phyloP scores from a whole-genome alignment of 64 coral and sea anemone genomes.

The Stichodactyla helianthus region DNA sequence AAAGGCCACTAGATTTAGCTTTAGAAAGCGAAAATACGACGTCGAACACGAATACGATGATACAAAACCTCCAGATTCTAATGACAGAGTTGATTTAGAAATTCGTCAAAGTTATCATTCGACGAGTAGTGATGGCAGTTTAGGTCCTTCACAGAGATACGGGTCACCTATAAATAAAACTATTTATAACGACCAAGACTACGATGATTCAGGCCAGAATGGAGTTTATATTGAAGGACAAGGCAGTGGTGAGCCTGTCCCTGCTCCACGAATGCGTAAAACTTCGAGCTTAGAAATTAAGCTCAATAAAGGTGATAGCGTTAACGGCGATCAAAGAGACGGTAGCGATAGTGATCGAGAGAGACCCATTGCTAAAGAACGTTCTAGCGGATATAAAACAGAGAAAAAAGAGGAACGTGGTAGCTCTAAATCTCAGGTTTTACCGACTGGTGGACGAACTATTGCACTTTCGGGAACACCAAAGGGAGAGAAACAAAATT shows the following conservation, averaged over 20 bases:
- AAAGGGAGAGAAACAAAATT: constrained; percentile 32
- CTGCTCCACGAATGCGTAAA: constrained; percentile 24
- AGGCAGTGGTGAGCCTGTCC: constrained; percentile 5
- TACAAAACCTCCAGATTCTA: constrained; percentile 30
- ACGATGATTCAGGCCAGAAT: not conserved
- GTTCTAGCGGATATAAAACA: not conserved
- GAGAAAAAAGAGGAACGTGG: constrained; percentile 23
- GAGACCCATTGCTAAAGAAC: not conserved
- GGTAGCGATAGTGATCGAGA: constrained; percentile 12
- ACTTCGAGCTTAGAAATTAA: constrained; percentile 64
- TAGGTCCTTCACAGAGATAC: not conserved
- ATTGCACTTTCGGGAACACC: constrained; percentile 23
- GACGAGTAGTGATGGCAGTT: constrained; percentile 34
- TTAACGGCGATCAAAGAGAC: not conserved
- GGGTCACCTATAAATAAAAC: constrained; percentile 1
- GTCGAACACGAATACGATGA: constrained; percentile 71
- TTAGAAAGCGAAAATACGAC: constrained; percentile 84
- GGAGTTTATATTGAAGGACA: constrained; percentile 7
- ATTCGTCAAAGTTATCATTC: constrained; percentile 48
- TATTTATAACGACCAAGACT: not conserved
- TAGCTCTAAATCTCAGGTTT: not conserved
- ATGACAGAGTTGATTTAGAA: constrained; percentile 32
- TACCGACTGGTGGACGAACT: constrained; percentile 1
- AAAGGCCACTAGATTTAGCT: constrained; percentile 68
- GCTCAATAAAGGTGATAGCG: not conserved